Conservation (phyloP, 37 sponge, comb jelly and placozoan species). For the Ianthella basta region DNA sequence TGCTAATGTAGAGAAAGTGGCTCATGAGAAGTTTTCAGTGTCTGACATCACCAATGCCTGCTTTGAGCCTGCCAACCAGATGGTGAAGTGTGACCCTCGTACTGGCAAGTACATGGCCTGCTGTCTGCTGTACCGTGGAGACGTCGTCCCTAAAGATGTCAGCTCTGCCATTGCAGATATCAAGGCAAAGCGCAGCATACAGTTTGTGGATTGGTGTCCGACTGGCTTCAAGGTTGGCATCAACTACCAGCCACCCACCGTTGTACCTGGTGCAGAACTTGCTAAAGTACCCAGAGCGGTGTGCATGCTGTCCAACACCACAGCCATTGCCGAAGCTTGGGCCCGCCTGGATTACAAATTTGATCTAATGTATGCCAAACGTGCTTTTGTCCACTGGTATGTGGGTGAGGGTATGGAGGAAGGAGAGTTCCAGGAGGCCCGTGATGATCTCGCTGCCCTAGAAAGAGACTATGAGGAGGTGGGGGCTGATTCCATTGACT, state of each 20-base stretch:
- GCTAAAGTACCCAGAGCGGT: constrained; percentile 75
- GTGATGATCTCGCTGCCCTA: constrained; percentile 87
- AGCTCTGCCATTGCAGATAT: constrained; percentile 78
- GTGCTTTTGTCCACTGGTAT: constrained; percentile 99
- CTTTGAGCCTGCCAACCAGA: constrained; percentile 79
- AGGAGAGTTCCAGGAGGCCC: constrained; percentile 97
- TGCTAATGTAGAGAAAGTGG: constrained; percentile 65
- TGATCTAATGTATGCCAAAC: constrained; percentile 99
- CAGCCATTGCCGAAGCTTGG: constrained; percentile 95
- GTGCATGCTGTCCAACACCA: constrained; percentile 81
- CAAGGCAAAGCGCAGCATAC: constrained; percentile 78
- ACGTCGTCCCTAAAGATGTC: constrained; percentile 82
- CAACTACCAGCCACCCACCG: constrained; percentile 86
- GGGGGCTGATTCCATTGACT: constrained; percentile 54
- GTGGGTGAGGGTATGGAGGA: constrained; percentile 99
- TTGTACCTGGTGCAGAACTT: constrained; percentile 77
- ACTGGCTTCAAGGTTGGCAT: constrained; percentile 90
- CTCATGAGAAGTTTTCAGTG: constrained; percentile 74
- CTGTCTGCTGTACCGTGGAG: constrained; percentile 77
- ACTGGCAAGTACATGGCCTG: constrained; percentile 87
- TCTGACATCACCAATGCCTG: constrained; percentile 74
- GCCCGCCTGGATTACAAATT: constrained; percentile 98
- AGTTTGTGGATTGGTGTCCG: constrained; percentile 90
- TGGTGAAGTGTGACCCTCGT: constrained; percentile 85
- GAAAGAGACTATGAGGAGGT: constrained; percentile 80